Evolutionary conservation across 2,113 vertebrate genomes (phyloP), one percentile per base, ranked within the genome.

Genomic region (Colinus virginianus): DNA sequence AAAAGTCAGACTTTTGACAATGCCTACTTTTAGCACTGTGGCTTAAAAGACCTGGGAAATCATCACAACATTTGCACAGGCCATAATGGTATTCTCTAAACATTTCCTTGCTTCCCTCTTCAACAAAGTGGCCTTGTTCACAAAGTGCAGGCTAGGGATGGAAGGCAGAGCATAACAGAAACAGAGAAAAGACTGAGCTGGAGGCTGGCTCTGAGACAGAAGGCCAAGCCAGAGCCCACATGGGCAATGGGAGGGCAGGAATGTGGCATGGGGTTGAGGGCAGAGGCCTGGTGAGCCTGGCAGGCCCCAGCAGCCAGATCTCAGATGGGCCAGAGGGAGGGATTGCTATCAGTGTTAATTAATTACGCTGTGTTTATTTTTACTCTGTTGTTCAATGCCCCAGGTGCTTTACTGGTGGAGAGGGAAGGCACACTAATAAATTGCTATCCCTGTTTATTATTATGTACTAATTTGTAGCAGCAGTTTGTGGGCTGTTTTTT

Each of bases 401-500:
- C 93, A 95, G 91, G 95, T 95, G 94, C 49, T 96, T 96, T 95
- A 86, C 43, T 86, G 77, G 93, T 95, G 82, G 59, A 93, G 63
- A 92, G 95, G 88, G 94, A 95, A 77, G 81, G 71, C 81, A 46
- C 49, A 45, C 85, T 95, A 96, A 93, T 94, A 94, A 96, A 96
- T 96, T 93, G 94, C 53, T 95, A 96, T 87, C 78, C 77, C 88
- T 94, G 77, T 81, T 95, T 93, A 91, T 94, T 96, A 94, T 94
- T 95, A 78, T 91, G 93, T 84, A 90, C 95, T 95, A 95, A 97
- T 96, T 95, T 97, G 92, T 92, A 97, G 95, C 82, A 86, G 88
- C 77, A 84, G 69, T 87, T 46, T 80, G 36, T 64, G 76, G 34
- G 4, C 13, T 93, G 86, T 88, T 94, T 94, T 90, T 96, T 95